Conservation (phyloP, 2,888 invertebrate species). For the Kuschelorhynchus macadamiae region DNA sequence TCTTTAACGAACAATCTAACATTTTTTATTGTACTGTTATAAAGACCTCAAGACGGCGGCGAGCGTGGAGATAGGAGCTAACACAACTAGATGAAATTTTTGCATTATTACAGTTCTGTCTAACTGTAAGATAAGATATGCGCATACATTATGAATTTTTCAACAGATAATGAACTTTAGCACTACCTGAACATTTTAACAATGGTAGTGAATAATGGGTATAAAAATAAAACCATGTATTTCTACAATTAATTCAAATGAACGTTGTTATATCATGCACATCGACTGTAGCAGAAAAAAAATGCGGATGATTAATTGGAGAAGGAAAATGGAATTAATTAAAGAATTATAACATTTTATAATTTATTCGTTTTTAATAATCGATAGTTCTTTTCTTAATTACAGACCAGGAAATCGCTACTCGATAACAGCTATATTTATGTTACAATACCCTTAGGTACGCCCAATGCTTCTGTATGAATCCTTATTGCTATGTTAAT, state of each 20-base stretch:
- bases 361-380: background rate
- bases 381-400: no score
- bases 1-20: slow-evolving; percentile 10
- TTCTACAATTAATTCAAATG: slow-evolving; percentile 23
- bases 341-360: background rate
- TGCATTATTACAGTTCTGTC: slow-evolving; percentile 33
- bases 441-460: no score
- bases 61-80: slow-evolving; percentile 11
- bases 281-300: background rate
- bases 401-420: no score
- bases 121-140: slow-evolving; percentile 50
- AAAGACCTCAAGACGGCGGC: slow-evolving; percentile 10
- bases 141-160: slow-evolving; percentile 45
- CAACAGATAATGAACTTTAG: slow-evolving; percentile 41
- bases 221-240: slow-evolving; percentile 27
- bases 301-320: slow-evolving; percentile 2
- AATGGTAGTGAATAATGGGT: slow-evolving; percentile 17
- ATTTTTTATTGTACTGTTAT: slow-evolving; percentile 35
- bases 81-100: slow-evolving; percentile 36
- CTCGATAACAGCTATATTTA: no score
- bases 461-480: no score
- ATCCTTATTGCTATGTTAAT: no score
- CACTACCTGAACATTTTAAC: slow-evolving; percentile 15
- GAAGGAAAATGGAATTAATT: no score
- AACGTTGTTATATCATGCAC: slow-evolving; percentile 17